Percentiles rank a stretch among this genome's conserved stretches.
Evolutionary conservation across 2,888 invertebrate species (phyloP).

Genomic region (Drosophila meridiana): DNA sequence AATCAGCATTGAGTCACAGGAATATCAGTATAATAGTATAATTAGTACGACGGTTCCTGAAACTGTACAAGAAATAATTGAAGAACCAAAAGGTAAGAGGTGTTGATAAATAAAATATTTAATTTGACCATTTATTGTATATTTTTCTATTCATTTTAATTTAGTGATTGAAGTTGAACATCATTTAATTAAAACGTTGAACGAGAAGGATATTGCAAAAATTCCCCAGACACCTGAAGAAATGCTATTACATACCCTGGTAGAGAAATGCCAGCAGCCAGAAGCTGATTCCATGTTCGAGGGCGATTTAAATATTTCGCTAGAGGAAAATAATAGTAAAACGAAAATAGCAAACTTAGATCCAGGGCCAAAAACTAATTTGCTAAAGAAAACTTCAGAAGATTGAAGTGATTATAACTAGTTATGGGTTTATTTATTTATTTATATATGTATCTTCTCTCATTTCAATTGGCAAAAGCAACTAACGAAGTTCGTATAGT

Average conservation of each 20-base stretch:
- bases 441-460: conserved; percentile 13
- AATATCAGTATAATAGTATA: conserved; percentile 8
- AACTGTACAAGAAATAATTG: conserved; percentile 50
- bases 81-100: conserved; percentile 51
- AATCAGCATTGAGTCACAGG: background rate
- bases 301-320: conserved; percentile 8
- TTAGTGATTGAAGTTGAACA: conserved; percentile 2
- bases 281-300: background rate
- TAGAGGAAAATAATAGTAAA: conserved; percentile 14
- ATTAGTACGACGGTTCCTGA: conserved; percentile 33
- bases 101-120: background rate
- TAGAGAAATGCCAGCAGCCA: conserved; percentile 3
- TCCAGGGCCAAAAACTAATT: conserved; percentile 6
- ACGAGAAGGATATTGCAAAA: background rate
- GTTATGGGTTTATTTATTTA: conserved; percentile 20
- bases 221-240: conserved; percentile 15
- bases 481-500: conserved; percentile 2
- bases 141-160: background rate
- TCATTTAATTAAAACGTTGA: conserved; percentile 11
- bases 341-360: background rate
- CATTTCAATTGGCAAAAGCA: conserved; percentile 2
- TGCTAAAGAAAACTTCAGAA: conserved; percentile 14
- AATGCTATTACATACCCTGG: conserved; percentile 9
- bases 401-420: conserved; percentile 10
- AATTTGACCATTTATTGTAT: background rate